Base-by-base conservation (phyloP, 2,113 vertebrate genomes). In the Macrotis lagotis region DNA sequence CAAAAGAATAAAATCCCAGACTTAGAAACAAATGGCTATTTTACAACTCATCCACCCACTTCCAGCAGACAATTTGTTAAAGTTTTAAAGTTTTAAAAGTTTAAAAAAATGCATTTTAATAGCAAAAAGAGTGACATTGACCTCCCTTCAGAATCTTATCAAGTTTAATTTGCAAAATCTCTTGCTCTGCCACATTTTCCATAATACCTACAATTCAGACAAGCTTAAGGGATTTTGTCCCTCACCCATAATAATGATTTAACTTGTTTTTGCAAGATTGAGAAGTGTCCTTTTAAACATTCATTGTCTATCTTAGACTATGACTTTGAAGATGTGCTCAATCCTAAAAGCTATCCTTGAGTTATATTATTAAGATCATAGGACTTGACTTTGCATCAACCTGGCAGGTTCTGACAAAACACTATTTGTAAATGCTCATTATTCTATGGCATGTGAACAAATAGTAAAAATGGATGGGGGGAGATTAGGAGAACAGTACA, bases 201-300 rank as follows among this genome's bases (percentile, higher is more conserved):
- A 28, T 66, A 91, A 47, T 9, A 59, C 28, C 89, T 89, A 3
- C 52, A 91, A 52, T 31, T 93, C 47, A 66, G 1, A 0, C 50
- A 24, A 50, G 12, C 66, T 92, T 55, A 59, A 95, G 93, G 51
- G 59, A 92, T 37, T 66, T 24, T 93, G 90, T n/a, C 95, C 90
- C 88, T 94, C 31, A 6, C 89, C 90, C 89, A 91, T 31, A 96
- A 90, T 49, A 91, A 10, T 66, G 16, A 83, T 66, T 10, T 0
- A 3, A 92, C 89, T 6, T 88, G 50, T 88, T 50, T 95, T 55
- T 93, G 89, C 28, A 50, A 90, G 66, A 22, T 44, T 74, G 92
- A 49, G 28, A 31, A 66, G 12, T 37, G 11, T 66, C 59, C 31
- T 66, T 66, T 66, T 66, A 37, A 37, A 66, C 59, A 66, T 37